Conservation (phyloP, 2,113 vertebrate species). For the Mellivora capensis region DNA sequence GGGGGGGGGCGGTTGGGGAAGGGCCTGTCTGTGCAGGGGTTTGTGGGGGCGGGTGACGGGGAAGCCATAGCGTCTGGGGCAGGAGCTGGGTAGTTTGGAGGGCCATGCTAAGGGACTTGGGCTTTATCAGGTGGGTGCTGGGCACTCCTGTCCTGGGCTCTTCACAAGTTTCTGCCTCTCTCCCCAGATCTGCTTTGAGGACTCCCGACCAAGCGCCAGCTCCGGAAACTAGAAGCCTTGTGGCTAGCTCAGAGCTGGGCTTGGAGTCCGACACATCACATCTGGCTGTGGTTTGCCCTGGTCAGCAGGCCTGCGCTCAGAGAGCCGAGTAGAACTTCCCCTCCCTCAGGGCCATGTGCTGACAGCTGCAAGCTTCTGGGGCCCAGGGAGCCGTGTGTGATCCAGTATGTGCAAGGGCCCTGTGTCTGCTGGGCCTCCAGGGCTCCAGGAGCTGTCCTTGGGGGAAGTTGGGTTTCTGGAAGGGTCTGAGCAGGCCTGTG, state of each 20-base stretch:
- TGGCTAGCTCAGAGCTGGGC: background rate
- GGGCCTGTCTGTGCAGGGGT: fast-evolving
- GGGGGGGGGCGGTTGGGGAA: background rate
- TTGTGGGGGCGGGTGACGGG: no score
- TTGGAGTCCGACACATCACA: conserved; percentile 1
- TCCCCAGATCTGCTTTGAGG: background rate
- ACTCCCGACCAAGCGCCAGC: conserved; percentile 15
- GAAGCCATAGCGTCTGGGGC: background rate
- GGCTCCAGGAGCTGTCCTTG: background rate
- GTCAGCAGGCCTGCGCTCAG: conserved; percentile 57
- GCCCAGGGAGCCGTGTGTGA: background rate
- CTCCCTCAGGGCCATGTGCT: background rate
- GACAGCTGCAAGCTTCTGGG: background rate
- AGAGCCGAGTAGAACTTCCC: conserved; percentile 28
- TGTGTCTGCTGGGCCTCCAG: background rate
- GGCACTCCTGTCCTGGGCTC: background rate
- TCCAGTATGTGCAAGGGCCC: background rate
- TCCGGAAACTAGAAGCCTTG: conserved; percentile 44
- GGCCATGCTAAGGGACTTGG: background rate
- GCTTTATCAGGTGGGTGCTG: background rate
- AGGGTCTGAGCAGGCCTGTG: background rate
- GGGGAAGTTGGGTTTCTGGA: background rate
- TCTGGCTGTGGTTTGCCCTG: conserved; percentile 55
- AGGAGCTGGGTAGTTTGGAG: background rate
- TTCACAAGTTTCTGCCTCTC: background rate